A percentile compares a stretch with the other conserved stretches of the same genome.
These are phyloP conservation scores for Itoplectis maculator DNA, from an alignment of 2,888 invertebrate species.

Conservation along the genomic window DNA sequence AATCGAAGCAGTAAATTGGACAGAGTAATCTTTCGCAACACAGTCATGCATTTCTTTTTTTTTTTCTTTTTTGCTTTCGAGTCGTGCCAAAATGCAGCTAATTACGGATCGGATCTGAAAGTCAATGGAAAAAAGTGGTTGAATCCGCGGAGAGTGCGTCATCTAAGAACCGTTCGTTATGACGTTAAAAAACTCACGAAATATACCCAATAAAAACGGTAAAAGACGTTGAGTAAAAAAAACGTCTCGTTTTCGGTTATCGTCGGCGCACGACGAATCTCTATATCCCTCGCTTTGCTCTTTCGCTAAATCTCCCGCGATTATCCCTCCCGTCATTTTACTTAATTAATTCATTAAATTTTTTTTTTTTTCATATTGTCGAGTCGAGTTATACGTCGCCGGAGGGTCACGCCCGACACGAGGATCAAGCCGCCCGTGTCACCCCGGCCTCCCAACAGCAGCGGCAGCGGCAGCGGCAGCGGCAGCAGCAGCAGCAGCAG, in stretches of 20 bases:
- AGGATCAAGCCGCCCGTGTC: conserved; percentile 53
- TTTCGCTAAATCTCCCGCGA: not conserved
- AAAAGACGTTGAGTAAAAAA: conserved; percentile 36
- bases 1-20: too few relatives aligned
- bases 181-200: conserved; percentile 34
- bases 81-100: too few relatives aligned
- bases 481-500: conserved; percentile 45
- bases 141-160: too few relatives aligned
- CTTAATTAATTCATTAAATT: conserved; percentile 31
- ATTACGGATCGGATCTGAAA: too few relatives aligned
- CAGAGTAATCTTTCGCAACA: too few relatives aligned
- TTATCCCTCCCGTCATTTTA: conserved; percentile 36
- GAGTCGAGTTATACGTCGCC: conserved; percentile 44
- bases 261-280: conserved; percentile 15
- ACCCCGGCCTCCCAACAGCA: conserved; percentile 55
- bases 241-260: conserved; percentile 39
- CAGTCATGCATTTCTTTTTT: too few relatives aligned
- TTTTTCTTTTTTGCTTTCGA: too few relatives aligned
- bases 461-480: conserved; percentile 40
- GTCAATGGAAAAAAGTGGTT: too few relatives aligned
- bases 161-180: conserved; percentile 45
- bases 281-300: conserved; percentile 32
- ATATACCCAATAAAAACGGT: conserved; percentile 21
- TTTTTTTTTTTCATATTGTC: conserved; percentile 23
- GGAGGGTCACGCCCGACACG: conserved; percentile 52